phyloP scores from a whole-genome alignment of 1,140 invertebrate genomes.

The Sitodiplosis mosellana region DNA sequence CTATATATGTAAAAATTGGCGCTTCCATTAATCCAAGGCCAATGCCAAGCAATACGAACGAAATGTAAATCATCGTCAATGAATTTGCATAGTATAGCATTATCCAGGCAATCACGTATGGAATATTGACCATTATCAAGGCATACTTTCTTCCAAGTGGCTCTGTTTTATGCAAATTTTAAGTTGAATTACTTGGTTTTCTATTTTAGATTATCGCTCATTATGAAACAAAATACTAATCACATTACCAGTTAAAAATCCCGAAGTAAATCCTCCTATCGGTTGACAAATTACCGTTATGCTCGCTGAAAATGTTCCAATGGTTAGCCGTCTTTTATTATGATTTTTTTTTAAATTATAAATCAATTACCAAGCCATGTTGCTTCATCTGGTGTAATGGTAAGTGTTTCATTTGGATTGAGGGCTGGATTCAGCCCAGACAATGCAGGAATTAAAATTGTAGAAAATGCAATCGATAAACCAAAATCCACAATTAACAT shows the following conservation, averaged over 20 bases:
- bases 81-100: slow-evolving; percentile 36
- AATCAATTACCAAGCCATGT: slow-evolving; percentile 49
- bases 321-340: background rate
- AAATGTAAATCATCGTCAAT: slow-evolving; percentile 25
- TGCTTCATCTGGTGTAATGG: slow-evolving; percentile 36
- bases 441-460: slow-evolving; percentile 45
- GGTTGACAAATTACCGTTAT: slow-evolving; percentile 49
- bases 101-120: slow-evolving; percentile 44
- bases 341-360: background rate
- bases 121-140: slow-evolving; percentile 45
- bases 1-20: slow-evolving; percentile 32
- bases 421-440: slow-evolving; percentile 23
- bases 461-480: slow-evolving; percentile 41
- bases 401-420: slow-evolving; percentile 22
- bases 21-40: slow-evolving; percentile 35
- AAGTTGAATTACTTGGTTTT: too few relatives aligned
- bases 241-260: too few relatives aligned
- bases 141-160: slow-evolving; percentile 40
- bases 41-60: slow-evolving; percentile 12
- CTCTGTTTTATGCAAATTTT: too few relatives aligned
- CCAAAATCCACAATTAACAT: slow-evolving; percentile 27
- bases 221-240: too few relatives aligned
- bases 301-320: slow-evolving; percentile 33
- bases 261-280: slow-evolving; percentile 40
- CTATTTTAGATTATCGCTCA: too few relatives aligned